Conservation (phyloP, 1,140 invertebrate genomes). For the Mycetomoellerius zeteki region DNA sequence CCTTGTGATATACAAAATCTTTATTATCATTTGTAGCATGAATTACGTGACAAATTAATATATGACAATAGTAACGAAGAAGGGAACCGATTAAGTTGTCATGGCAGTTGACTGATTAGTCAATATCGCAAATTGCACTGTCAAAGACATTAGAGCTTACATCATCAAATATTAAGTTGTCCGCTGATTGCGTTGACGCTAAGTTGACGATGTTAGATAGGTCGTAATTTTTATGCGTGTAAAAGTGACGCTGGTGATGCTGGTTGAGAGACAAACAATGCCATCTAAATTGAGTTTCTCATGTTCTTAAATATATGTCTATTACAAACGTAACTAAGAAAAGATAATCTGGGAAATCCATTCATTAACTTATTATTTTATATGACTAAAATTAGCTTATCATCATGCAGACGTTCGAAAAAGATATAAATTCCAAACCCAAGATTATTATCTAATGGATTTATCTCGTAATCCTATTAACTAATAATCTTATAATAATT, state of each 20-base stretch:
- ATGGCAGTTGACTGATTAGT: conserved; percentile 33
- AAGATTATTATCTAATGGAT: conserved; percentile 8
- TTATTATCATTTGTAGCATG: neutral
- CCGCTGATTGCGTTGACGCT: conserved; percentile 37
- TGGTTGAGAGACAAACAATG: conserved; percentile 22
- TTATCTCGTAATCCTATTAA: conserved; percentile 5
- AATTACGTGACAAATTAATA: conserved; percentile 6
- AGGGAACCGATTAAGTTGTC: conserved; percentile 32
- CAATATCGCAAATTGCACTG: conserved; percentile 43
- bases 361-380: conserved; percentile 25
- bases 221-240: conserved; percentile 34
- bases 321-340: conserved; percentile 14
- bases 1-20: neutral
- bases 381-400: neutral
- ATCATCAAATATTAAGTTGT: conserved; percentile 51
- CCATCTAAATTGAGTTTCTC: conserved; percentile 29
- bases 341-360: conserved; percentile 32
- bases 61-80: conserved; percentile 15
- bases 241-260: conserved; percentile 23
- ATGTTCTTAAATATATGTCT: conserved; percentile 11
- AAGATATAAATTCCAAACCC: conserved; percentile 8
- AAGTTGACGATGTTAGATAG: conserved; percentile 32
- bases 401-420: neutral
- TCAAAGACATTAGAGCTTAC: conserved; percentile 46
- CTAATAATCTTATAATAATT: neutral